Evolutionary conservation across 2,797 vertebrate species (phyloP).

Genomic region (Enteromius viviparus): DNA sequence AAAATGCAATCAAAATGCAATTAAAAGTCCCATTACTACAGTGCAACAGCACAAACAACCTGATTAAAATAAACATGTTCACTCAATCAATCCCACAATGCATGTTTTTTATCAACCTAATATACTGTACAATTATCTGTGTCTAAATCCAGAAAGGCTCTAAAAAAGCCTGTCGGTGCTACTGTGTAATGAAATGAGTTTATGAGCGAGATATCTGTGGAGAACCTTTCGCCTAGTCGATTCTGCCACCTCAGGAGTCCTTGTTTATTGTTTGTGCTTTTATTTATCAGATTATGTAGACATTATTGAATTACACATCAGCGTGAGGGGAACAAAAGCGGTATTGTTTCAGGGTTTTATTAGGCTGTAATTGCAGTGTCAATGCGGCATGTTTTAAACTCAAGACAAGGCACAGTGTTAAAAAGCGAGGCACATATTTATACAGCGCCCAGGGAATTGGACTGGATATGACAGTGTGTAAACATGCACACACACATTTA

Average conservation of each 20-base stretch:
- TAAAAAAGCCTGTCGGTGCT: not conserved
- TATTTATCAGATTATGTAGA: conserved; percentile 56
- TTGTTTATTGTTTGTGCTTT: conserved; percentile 54
- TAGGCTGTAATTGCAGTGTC: conserved; percentile 51
- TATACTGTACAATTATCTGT: not conserved
- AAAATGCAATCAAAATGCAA: conserved; percentile 4
- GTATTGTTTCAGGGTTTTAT: conserved; percentile 54
- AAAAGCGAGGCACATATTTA: conserved; percentile 28
- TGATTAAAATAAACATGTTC: conserved; percentile 10
- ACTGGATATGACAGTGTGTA: not conserved
- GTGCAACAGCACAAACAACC: not conserved
- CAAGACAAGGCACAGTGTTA: conserved; percentile 38
- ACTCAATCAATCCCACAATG: conserved; percentile 11
- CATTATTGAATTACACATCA: conserved; percentile 56
- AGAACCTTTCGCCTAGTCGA: conserved; percentile 41
- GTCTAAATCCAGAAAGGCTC: not conserved
- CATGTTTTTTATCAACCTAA: conserved; percentile 17
- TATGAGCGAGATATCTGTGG: conserved; percentile 37
- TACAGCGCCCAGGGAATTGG: not conserved
- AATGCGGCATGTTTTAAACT: conserved; percentile 42
- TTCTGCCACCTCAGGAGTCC: conserved; percentile 39
- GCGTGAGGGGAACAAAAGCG: conserved; percentile 39
- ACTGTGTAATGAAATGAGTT: conserved; percentile 55
- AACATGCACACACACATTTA: conserved; percentile 19
- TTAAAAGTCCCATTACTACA: not conserved